Base-by-base conservation (phyloP, 2,888 invertebrate genomes). In the Baronia brevicornis region DNA sequence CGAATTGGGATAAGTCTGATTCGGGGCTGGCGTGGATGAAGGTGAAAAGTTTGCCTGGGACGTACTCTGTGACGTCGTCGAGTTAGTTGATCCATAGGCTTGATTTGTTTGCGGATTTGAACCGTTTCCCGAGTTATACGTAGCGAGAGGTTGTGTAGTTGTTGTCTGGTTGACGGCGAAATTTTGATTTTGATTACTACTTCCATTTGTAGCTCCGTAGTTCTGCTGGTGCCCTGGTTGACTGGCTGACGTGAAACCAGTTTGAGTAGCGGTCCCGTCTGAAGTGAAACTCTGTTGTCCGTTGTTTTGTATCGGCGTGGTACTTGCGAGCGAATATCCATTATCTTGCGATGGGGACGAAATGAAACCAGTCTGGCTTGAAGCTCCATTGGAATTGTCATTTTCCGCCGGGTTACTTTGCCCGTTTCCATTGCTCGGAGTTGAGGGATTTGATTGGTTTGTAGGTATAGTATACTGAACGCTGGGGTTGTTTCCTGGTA, bases 331-430 rank as follows among this genome's bases (percentile, higher is more conserved):
- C 0, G 70, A 36, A 29, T 77, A 80, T 1, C 53, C 57, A 10
- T 56, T 66, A 8, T 82, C 82, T 48, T 82, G 82, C 1, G 80
- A 73, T 1, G 78, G 73, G 0, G 78, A 77, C 0, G 80, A 70
- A n/a, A 82, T 80, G 41, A 78, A 82, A 39, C 71, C 75, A 0
- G 75, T 55, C 46, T 80, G 82, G 30, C 63, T 72, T 14, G 60
- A 63, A 1, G 62, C 42, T 3, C 67, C 70, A 9, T 69, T 72
- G 1, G 58, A 38, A 2, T 54, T 44, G 2, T 82, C 82, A 3
- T 51, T 65, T 22, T 79, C 79, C 1, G 63, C 45, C 0, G 61
- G 41, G 4, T 51, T 46, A 1, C 57, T 36, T 36, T 74, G 72
- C 2, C 70, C 71, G 31, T 65, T 77, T n/a, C 67, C 68, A 23